Evolutionary conservation across 2,797 vertebrate species (phyloP).

Genomic region (Cirrhinus molitorella): DNA sequence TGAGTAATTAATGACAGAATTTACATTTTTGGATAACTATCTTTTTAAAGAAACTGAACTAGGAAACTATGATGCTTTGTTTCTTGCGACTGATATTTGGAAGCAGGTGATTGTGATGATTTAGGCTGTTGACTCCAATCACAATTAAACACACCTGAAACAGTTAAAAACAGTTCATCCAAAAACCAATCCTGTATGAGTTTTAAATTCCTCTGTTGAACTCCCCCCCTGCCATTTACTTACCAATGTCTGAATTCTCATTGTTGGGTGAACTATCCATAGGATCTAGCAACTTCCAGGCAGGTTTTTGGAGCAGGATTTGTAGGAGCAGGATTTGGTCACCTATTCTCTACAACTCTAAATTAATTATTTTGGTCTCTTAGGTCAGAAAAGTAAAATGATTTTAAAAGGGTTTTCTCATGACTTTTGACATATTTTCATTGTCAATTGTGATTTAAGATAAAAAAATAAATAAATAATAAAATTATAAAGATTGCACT

Average conservation of each 20-base stretch:
- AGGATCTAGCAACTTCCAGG: neutral
- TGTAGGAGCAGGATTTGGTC: neutral
- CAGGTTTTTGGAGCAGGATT: neutral
- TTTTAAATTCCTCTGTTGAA: neutral
- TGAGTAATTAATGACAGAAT: too few species aligned
- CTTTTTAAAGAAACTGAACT: too few species aligned
- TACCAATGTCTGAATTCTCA: neutral
- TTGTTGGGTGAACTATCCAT: neutral
- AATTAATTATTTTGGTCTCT: neutral
- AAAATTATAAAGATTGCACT: neutral
- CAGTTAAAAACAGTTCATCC: too few species aligned
- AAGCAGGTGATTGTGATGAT: neutral
- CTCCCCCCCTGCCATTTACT: too few species aligned
- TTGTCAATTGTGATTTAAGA: neutral
- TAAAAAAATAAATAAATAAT: too few species aligned
- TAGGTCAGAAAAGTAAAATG: neutral
- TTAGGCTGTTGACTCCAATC: neutral
- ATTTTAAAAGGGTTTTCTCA: neutral
- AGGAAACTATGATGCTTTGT: neutral
- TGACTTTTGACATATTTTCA: neutral
- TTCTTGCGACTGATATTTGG: neutral
- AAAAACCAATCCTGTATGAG: too few species aligned
- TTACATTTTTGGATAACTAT: too few species aligned
- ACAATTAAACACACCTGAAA: neutral
- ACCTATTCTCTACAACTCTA: too few species aligned